Evolutionary conservation across 2,888 invertebrate species (phyloP), one percentile per base, ranked within the genome.

Genomic region (Philaethria dido): DNA sequence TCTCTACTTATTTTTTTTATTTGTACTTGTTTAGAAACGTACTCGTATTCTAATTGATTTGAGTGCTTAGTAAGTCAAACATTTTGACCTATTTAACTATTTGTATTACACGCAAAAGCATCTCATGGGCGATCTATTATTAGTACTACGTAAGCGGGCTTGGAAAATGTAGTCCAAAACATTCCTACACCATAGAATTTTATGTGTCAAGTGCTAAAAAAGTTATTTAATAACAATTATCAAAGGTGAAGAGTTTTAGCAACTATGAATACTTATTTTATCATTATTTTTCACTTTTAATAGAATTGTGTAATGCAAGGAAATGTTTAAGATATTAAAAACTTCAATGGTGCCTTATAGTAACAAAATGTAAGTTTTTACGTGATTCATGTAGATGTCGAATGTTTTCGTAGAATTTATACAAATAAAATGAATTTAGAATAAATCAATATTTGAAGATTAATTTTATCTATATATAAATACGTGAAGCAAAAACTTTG

Each of bases 41-140:
- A 29, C n/a, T n/a, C n/a, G n/a, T n/a, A n/a, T 29, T n/a, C 3
- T 0, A 39, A 20, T 36, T 20, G 8, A 39, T 39, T 20, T 1
- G 16, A 22, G 22, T 36, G 13, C 22, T 39, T 39, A 22, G 55
- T n/a, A n/a, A 20, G 54, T 55, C 33, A 48, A 59, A 44, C 39
- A 44, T 29, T 60, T 44, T 64, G 64, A 59, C 64, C 64, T 64
- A 60, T 48, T 64, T 42, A 64, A 64, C 29, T 50, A 59, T 64
- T 50, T 20, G 55, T 16, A 29, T 50, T 44, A 64, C 14, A 52
- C 42, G 29, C 59, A 59, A 64, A 64, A 64, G 50, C 29, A 29
- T 42, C 42, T 44, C 42, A 59, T 44, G 59, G 59, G 8, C 59
- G 42, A 39, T 59, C 59, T 64, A 64, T 59, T 29, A 64, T 59